Conservation (phyloP, 2,888 invertebrate species). For the Teleiodes luculella region DNA sequence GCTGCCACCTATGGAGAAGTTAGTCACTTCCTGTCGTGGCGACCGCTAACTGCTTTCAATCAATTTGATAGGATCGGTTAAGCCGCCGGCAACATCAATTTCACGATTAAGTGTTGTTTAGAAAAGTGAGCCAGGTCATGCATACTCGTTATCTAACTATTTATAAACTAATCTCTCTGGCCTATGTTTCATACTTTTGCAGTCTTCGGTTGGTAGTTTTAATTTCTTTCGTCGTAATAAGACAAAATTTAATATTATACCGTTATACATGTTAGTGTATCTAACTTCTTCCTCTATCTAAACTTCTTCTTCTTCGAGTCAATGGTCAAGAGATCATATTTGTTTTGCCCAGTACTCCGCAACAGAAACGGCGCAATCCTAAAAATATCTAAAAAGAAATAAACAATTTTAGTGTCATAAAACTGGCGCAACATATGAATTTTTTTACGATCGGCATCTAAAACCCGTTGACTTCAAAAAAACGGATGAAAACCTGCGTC, state of each 20-base stretch:
- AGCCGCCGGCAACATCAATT: not conserved
- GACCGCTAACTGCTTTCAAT: slow-evolving; percentile 2
- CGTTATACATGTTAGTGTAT: no score
- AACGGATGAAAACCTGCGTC: not conserved
- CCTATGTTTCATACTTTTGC: no score
- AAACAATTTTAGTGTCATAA: not conserved
- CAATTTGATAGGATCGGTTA: not conserved
- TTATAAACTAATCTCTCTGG: not conserved
- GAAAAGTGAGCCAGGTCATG: not conserved
- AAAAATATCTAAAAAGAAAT: not conserved
- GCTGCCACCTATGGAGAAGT: not conserved
- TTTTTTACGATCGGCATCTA: no score
- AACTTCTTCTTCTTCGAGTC: no score
- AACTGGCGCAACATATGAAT: not conserved
- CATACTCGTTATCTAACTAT: no score
- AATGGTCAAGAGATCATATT: no score
- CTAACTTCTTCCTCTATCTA: no score
- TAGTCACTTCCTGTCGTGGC: slow-evolving; percentile 1
- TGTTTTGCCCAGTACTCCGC: no score
- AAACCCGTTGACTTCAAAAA: not conserved
- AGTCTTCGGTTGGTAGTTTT: no score
- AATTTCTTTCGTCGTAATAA: no score
- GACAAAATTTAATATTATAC: no score
- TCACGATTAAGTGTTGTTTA: not conserved
- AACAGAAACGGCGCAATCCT: no score